Base-by-base conservation (phyloP, 2,113 vertebrate genomes). In the Nothocercus nigrocapillus region DNA sequence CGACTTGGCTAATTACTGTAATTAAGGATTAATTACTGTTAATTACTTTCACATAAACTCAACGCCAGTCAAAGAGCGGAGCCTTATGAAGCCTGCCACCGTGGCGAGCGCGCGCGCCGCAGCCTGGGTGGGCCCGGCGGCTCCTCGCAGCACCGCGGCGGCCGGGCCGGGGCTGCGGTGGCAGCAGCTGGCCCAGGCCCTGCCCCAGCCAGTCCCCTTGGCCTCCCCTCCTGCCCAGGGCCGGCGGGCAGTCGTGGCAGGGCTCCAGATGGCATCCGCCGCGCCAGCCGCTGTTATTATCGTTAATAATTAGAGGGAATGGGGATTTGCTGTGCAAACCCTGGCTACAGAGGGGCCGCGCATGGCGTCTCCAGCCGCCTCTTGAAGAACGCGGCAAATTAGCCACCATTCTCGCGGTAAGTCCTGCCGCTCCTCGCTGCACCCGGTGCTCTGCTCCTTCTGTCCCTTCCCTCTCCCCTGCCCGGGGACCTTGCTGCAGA, bases 11-110 rank as follows among this genome's bases (percentile, higher is more conserved):
- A 99, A 99, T 99, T 99, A 99, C 98, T 98, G 98, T 99, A 99
- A 99, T 99, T 99, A 99, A 99, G 99, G 98, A 99, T 99, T 99
- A 99, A 99, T 99, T 99, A 99, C 98, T 99, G 98, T 99, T 99
- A 99, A 99, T 99, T 99, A 99, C 98, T 99, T 99, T 99, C 99
- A 99, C 99, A 99, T 99, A 99, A 99, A 99, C 99, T 99, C 98
- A 99, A 98, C 98, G 98, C 98, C 99, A 98, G 99, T 99, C 99
- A 99, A 98, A 99, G 98, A 99, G 98, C 98, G 96, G 96, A 97
- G 98, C 98, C 98, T 98, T 98, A 98, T 99, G 98, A 99, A 98
- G 98, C 98, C 98, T 99, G 98, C 98, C 98, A 98, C 98, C 82
- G 96, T 96, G 98, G 98, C 88, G 93, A 98, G 98, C 98, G 98